phyloP scores from a whole-genome alignment of 1,140 invertebrate genomes.

The Drosophila melanogaster region Release_6_plus_ISO1_MT NT_033779.5:16274001-16274500 shows the following conservation, averaged over 20 bases:
- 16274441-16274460: slow-evolving; percentile 54
- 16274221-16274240: slow-evolving; percentile 71
- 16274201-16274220: slow-evolving; percentile 81
- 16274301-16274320: slow-evolving; percentile 70
- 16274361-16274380: slow-evolving; percentile 78
- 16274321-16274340: slow-evolving; percentile 23
- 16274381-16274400: slow-evolving; percentile 60
- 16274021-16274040: no score
- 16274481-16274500: slow-evolving; percentile 25
- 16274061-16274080: slow-evolving; percentile 25
- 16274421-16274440: slow-evolving; percentile 55
- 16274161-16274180: slow-evolving; percentile 76
- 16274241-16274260: slow-evolving; percentile 38
- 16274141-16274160: slow-evolving; percentile 38
- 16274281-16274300: slow-evolving; percentile 70
- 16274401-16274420: slow-evolving; percentile 32
- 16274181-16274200: slow-evolving; percentile 75
- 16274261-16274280: slow-evolving; percentile 11
- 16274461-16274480: slow-evolving; percentile 19
- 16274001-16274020: background rate
- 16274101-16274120: slow-evolving; percentile 19
- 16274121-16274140: slow-evolving; percentile 41
- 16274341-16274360: slow-evolving; percentile 38
- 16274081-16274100: slow-evolving; percentile 58
- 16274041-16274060: background rate